Percentiles rank a stretch among this genome's conserved stretches.
Conservation (phyloP, 2,797 vertebrate species). For the Notamacropus eugenii region DNA sequence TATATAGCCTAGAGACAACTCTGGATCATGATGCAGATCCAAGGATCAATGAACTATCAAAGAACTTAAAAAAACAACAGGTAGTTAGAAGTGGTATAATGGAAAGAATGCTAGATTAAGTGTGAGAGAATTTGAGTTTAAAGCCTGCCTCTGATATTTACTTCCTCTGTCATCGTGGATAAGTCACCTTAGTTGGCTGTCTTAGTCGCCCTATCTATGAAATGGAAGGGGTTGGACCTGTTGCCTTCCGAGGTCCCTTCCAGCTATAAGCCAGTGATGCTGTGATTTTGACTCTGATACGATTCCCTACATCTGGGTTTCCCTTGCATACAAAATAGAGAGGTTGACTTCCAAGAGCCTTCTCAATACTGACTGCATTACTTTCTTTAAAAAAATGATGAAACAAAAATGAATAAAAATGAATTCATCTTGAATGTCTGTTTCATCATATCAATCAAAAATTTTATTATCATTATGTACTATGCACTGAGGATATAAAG, state of each 20-base stretch:
- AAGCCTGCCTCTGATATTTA: neutral
- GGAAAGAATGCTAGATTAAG: neutral
- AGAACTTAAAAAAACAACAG: no score
- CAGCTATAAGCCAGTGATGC: neutral
- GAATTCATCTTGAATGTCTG: neutral
- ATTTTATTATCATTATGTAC: neutral
- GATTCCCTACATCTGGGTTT: neutral
- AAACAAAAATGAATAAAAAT: neutral
- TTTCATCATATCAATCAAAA: neutral
- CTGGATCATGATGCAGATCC: neutral
- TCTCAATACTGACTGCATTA: neutral
- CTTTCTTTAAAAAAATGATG: neutral
- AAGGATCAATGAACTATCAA: neutral
- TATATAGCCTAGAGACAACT: neutral
- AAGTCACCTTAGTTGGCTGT: neutral
- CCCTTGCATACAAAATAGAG: neutral
- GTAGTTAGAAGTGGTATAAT: neutral
- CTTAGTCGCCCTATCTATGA: neutral
- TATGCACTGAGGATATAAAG: neutral
- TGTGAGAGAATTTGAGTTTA: neutral
- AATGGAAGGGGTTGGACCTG: neutral
- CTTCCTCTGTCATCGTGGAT: neutral
- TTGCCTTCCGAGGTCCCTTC: neutral
- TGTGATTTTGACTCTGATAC: neutral
- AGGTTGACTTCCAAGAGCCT: neutral